Evolutionary conservation across 2,113 vertebrate genomes (phyloP), one percentile per base, ranked within the genome.

Genomic region (Marcusenius ussheri): DNA sequence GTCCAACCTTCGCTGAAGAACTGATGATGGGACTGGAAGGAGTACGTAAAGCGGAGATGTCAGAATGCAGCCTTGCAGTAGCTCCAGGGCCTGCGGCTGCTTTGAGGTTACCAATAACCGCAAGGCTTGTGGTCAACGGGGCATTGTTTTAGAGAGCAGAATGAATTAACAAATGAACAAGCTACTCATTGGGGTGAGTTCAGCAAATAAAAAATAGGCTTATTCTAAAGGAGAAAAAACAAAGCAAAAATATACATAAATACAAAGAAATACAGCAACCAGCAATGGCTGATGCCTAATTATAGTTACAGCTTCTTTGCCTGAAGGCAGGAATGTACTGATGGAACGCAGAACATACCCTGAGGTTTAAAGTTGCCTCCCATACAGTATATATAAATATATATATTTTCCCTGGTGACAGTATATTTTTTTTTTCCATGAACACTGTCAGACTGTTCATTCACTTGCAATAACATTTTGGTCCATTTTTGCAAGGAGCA

Each of bases 311-410:
- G 27, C 50, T 87, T 31, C 85, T 19, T 87, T 11, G 85, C 85
- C 85, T 39, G 49, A 56, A 87, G 85, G 85, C 85, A 87, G 47
- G 5, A 51, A 87, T 35, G 85, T n/a, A 35, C 49, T 1, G 8
- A 27, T 53, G 85, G 47, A 53, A 56, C 19, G 49, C 49, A 35
- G 84, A 27, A 87, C 49, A 87, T 35, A 87, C 50, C 85, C 49
- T 53, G 50, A 87, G 50, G 85, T 87, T 21, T 87, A 53, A 87
- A 51, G 24, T 39, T 53, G 10, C 50, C 85, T 35, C 50, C n/a
- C n/a, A 87, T 87, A 19, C 85, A 53, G 49, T 86, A 50, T 83
- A 83, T 80, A 80, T 80, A 83, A 24, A 83, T 83, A 83, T 84
- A 84, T 84, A 84, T 84, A n/a, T 46, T 46, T 84, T 84, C 19